These are phyloP conservation scores for Strigamia transsilvanica DNA, from an alignment of 2,888 invertebrate genomes.

Conservation along the genomic window DNA sequence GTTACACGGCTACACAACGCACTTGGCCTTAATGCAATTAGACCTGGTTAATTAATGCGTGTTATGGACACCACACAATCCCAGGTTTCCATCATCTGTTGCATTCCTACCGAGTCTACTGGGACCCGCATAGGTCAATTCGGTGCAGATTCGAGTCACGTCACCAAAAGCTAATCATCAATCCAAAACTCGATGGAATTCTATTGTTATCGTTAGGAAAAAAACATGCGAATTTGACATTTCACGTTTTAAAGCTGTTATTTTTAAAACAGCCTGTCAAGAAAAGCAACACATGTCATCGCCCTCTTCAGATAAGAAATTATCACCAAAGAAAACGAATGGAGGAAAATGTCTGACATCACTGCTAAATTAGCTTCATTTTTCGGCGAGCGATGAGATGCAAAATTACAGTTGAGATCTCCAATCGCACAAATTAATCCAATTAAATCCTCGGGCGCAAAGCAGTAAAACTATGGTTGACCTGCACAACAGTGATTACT, in stretches of 20 bases:
- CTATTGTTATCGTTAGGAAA: neutral
- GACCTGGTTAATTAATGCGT: conserved; percentile 26
- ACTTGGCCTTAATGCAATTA: conserved; percentile 1
- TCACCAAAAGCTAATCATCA: neutral
- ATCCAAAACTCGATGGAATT: neutral
- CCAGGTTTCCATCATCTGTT: conserved; percentile 18
- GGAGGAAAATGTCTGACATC: neutral
- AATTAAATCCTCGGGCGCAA: neutral
- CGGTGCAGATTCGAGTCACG: neutral
- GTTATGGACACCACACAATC: conserved; percentile 23
- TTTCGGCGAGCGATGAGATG: neutral
- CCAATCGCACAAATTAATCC: neutral
- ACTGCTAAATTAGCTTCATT: neutral
- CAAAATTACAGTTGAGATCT: neutral
- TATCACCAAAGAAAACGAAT: neutral
- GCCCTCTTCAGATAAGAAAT: neutral
- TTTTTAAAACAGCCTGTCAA: neutral
- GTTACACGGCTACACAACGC: neutral
- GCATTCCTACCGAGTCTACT: neutral
- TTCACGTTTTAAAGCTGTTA: neutral
- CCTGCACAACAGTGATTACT: neutral
- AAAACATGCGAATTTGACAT: neutral
- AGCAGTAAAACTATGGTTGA: neutral
- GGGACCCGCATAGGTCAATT: neutral
- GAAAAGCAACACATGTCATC: neutral